Base-by-base conservation (phyloP, 2,113 vertebrate genomes). In the Dendropsophus ebraccatus region DNA sequence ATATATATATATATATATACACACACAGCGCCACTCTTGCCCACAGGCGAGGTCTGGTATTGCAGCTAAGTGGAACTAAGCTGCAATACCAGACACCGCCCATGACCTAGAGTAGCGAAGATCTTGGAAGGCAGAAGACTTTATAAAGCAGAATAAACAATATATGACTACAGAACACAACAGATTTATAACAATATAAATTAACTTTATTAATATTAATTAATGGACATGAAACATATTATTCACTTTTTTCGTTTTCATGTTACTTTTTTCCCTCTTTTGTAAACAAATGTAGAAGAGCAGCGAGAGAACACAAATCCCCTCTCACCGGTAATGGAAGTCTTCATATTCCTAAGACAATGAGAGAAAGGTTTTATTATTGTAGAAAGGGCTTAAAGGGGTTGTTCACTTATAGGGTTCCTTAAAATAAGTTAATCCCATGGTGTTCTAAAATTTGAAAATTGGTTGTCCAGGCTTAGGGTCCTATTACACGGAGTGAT, bases 101-200 rank as follows among this genome's bases (percentile, higher is more conserved):
- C n/a, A n/a, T n/a, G n/a, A n/a, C n/a, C n/a, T n/a, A n/a, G n/a
- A n/a, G n/a, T n/a, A n/a, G n/a, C n/a, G n/a, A n/a, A n/a, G n/a
- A n/a, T n/a, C n/a, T n/a, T n/a, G n/a, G n/a, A n/a, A n/a, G n/a
- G n/a, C n/a, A n/a, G n/a, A n/a, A n/a, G n/a, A n/a, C n/a, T n/a
- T n/a, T n/a, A n/a, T n/a, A n/a, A n/a, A n/a, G n/a, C n/a, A n/a
- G n/a, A n/a, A n/a, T n/a, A n/a, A n/a, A n/a, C n/a, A n/a, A n/a
- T n/a, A n/a, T n/a, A n/a, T n/a, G n/a, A n/a, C n/a, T 5, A 32
- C 28, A 65, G 25, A 65, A 30, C 4, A 65, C 11, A 30, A 52
- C n/a, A 11, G 45, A 76, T 76, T 49, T 62, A 62, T 45, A 80
- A 80, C 77, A 60, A 80, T 80, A 80, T 80, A 80, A 60, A 80